These are phyloP conservation scores for Tenthredo livida DNA, from an alignment of 2,888 invertebrate genomes.

Conservation along the genomic window DNA sequence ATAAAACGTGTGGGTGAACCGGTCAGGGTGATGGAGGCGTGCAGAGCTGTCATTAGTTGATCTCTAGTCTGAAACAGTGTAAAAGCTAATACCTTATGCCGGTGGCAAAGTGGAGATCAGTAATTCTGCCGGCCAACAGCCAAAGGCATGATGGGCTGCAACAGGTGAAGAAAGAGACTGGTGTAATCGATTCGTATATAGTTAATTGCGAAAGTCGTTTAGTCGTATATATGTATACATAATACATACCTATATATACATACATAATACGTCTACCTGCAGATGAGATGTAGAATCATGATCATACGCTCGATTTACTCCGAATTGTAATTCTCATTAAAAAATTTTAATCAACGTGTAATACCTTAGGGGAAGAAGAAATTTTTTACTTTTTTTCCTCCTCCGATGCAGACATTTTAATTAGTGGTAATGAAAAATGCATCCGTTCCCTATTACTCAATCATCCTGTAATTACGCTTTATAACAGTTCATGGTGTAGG, in stretches of 20 bases:
- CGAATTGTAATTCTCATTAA: background rate
- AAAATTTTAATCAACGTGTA: background rate
- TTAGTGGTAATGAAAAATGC: slow-evolving; percentile 23
- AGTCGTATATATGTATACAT: no score
- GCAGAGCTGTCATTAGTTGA: slow-evolving; percentile 46
- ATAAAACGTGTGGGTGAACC: slow-evolving; percentile 48
- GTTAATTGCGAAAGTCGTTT: slow-evolving; percentile 10
- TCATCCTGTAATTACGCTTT: slow-evolving; percentile 6
- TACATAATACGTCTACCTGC: background rate
- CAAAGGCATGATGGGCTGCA: slow-evolving; percentile 8
- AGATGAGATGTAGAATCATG: background rate
- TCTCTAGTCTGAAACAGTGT: slow-evolving; percentile 23
- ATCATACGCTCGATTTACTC: background rate
- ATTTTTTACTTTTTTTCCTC: background rate
- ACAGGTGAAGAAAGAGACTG: slow-evolving; percentile 22
- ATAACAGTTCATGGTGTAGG: background rate
- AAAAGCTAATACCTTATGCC: background rate
- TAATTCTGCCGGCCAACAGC: slow-evolving; percentile 2
- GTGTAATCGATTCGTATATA: slow-evolving; percentile 2
- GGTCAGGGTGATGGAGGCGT: slow-evolving; percentile 46
- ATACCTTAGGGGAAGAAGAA: no score
- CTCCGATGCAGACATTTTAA: background rate
- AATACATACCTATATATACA: background rate
- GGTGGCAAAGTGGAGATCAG: slow-evolving; percentile 6
- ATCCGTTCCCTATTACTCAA: slow-evolving; percentile 34